Evolutionary conservation across 1,140 invertebrate species (phyloP), one percentile per base, ranked within the genome.

Genomic region (Brachionus sp.): DNA sequence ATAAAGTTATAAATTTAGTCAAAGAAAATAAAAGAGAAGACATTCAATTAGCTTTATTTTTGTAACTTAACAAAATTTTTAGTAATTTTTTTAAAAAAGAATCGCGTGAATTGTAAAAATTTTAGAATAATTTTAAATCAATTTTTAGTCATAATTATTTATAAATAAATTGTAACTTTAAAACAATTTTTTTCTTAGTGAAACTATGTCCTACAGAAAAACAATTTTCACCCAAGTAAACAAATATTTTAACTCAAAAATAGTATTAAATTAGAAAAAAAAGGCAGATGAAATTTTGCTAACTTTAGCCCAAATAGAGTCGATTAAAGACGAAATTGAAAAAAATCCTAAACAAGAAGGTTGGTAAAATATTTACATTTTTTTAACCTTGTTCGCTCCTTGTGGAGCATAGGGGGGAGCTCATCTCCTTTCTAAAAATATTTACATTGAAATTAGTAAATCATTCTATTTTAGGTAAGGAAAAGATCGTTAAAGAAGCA

Each of bases 271-370:
- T 19, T 9, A 39, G 16, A 70, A 6, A 9, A 19, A 39, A 19
- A 50, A 75, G 70, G 37, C 42, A 44, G 70, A 75, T 46, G 70
- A 75, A 12, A 25, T 75, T 33, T n/a, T 75, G 12, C 13, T 75
- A 9, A 75, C 19, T 19, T 46, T 75, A 25, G 70, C 70, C 25
- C 70, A 75, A 75, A 46, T 75, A 1, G 70, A 75, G 29, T 75
- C 70, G 1, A 75, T 75, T 12, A 75, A 46, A 33, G 70, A 75
- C 23, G 70, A 75, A 29, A 12, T 75, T 3, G 44, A 75, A 29
- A 75, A 46, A 25, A 46, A 50, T 25, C 50, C 50, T 6, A 57
- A 57, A 5, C n/a, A 7, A 6, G 19, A 57, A 23, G 50, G 50
- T 57, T 19, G 19, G 16, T 7, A 50, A 13, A 53, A 53, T 23